phyloP scores from a whole-genome alignment of 2,113 vertebrate species.

The Aramus guarauna region DNA sequence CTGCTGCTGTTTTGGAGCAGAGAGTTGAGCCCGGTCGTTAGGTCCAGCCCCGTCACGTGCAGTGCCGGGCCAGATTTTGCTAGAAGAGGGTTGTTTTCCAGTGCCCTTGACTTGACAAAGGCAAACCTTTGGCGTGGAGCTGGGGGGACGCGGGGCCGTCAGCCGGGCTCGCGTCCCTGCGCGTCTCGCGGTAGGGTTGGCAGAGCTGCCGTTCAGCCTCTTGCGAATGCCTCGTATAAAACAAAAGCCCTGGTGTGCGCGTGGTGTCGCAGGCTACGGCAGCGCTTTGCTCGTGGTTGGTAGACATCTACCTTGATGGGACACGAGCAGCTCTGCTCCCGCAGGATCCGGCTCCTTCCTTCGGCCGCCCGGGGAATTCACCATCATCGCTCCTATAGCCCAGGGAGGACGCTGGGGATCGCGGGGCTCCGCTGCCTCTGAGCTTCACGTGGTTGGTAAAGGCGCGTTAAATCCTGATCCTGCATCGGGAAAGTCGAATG shows the following conservation, averaged over 20 bases:
- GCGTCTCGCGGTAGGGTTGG: accelerated
- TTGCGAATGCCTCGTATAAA: background rate
- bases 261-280: accelerated
- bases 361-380: no score
- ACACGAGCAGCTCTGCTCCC: background rate
- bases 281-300: background rate
- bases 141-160: background rate
- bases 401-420: background rate
- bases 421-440: background rate
- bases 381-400: accelerated
- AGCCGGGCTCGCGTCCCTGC: accelerated
- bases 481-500: no score
- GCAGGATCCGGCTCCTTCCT: background rate
- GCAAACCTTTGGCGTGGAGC: background rate
- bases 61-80: background rate
- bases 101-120: background rate
- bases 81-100: background rate
- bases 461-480: background rate
- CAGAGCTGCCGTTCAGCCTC: background rate
- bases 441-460: background rate
- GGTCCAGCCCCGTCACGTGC: background rate
- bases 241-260: background rate
- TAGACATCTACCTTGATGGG: background rate
- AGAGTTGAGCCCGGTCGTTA: background rate
- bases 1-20: background rate